These are phyloP conservation scores for Corythornis vintsioides DNA, from an alignment of 2,113 vertebrate genomes.

Conservation along the genomic window DNA sequence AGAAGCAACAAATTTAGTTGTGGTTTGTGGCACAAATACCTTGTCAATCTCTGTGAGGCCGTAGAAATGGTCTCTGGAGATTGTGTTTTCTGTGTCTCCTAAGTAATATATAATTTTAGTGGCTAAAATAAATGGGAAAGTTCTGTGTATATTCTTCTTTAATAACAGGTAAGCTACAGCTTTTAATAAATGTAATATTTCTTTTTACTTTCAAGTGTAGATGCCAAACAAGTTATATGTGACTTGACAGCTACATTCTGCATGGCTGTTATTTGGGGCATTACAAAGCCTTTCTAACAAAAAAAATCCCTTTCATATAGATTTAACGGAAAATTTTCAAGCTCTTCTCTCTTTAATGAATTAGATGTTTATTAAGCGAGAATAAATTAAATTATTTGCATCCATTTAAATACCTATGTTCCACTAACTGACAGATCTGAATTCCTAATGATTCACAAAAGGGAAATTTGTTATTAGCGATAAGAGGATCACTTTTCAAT, in stretches of 20 bases:
- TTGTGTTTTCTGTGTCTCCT: background rate
- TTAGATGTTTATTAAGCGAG: constrained; percentile 15
- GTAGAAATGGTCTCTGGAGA: background rate
- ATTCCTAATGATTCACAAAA: constrained; percentile 42
- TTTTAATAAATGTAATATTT: background rate
- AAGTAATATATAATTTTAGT: background rate
- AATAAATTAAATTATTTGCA: constrained; percentile 64
- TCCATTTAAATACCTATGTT: constrained; percentile 28
- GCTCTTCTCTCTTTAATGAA: constrained; percentile 22
- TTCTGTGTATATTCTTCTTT: background rate
- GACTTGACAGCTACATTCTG: background rate
- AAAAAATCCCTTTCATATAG: background rate
- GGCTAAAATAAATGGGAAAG: background rate
- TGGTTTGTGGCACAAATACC: background rate
- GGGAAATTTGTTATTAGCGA: constrained; percentile 23
- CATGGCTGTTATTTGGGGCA: background rate
- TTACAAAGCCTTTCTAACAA: constrained; percentile 5
- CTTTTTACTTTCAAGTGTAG: background rate
- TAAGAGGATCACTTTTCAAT: constrained; percentile 30
- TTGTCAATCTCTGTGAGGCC: background rate
- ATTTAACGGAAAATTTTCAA: background rate
- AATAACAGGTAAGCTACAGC: background rate
- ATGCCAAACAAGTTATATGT: background rate
- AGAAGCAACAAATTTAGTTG: background rate
- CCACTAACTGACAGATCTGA: background rate